phyloP scores from a whole-genome alignment of 2,113 vertebrate genomes.

The Theristicus caerulescens region DNA sequence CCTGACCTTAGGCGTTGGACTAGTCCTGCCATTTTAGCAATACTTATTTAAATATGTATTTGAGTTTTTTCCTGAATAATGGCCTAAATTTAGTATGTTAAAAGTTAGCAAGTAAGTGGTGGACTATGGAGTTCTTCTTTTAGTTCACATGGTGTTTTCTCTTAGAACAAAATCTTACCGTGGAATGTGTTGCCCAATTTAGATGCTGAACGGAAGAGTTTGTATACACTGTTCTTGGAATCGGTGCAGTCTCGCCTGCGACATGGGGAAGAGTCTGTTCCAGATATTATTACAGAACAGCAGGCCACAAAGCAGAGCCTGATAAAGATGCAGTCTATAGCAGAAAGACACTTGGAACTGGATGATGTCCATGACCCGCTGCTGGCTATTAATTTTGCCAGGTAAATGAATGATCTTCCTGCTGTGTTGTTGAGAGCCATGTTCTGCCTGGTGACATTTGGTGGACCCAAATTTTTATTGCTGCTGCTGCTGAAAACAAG shows the following conservation, averaged over 20 bases:
- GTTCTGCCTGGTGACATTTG: not conserved
- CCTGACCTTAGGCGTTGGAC: not conserved
- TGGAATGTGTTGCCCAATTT: not conserved
- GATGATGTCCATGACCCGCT: slow-evolving; percentile 90
- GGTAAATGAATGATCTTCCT: slow-evolving; percentile 71
- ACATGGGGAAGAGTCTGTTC: slow-evolving; percentile 80
- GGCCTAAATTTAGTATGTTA: not conserved
- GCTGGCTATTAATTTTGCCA: slow-evolving; percentile 94
- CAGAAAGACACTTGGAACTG: slow-evolving; percentile 87
- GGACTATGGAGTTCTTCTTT: not conserved
- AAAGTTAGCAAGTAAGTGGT: not conserved
- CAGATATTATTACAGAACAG: slow-evolving; percentile 79
- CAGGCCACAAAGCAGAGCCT: slow-evolving; percentile 86
- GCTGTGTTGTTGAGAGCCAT: not conserved
- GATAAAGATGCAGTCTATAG: slow-evolving; percentile 92
- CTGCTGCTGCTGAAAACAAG: not conserved
- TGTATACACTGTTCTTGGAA: slow-evolving; percentile 90
- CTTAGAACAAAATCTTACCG: not conserved
- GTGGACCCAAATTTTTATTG: not conserved
- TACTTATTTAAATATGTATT: not conserved
- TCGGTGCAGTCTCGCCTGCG: slow-evolving; percentile 91
- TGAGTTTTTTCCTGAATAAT: not conserved
- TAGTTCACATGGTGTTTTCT: not conserved
- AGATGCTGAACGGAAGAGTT: slow-evolving; percentile 94
- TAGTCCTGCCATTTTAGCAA: not conserved